A percentile compares a stretch with the other conserved stretches of the same genome.
phyloP scores from a whole-genome alignment of 2,888 invertebrate genomes.

The Omphaloscelis lunosa region DNA sequence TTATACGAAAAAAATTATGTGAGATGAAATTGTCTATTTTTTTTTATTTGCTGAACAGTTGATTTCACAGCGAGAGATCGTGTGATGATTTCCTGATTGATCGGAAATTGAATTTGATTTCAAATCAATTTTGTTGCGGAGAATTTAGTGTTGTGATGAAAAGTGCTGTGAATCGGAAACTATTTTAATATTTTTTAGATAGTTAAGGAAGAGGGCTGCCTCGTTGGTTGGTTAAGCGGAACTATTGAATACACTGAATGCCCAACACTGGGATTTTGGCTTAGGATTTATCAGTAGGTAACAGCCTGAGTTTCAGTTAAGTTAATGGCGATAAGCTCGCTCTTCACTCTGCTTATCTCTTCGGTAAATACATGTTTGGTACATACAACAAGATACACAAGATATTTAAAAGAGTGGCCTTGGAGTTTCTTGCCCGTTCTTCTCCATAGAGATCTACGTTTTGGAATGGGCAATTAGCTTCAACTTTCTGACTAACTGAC shows the following conservation, averaged over 20 bases:
- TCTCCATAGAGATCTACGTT: too few species aligned
- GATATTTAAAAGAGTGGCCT: too few species aligned
- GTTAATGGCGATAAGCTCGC: too few species aligned
- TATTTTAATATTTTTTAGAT: background rate
- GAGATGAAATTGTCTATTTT: slow-evolving; percentile 27
- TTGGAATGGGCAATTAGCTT: too few species aligned
- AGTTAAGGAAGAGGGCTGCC: background rate
- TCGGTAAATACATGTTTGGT: too few species aligned
- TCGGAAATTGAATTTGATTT: slow-evolving; percentile 35
- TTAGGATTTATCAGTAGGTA: background rate
- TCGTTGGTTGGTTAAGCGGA: too few species aligned
- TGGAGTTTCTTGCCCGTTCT: too few species aligned
- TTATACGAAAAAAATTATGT: slow-evolving; percentile 1
- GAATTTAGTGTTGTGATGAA: background rate
- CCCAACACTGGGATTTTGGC: background rate
- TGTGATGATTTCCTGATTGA: slow-evolving; percentile 23
- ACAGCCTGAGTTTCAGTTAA: background rate
- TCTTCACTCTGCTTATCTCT: background rate
- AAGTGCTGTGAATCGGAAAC: background rate
- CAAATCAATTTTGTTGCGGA: slow-evolving; percentile 14
- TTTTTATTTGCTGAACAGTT: slow-evolving; percentile 24
- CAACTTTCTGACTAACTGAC: too few species aligned
- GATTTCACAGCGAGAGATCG: slow-evolving; percentile 8
- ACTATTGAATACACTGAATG: background rate
- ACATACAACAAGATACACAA: too few species aligned